Percentiles rank a stretch among this genome's conserved stretches.
Conservation (phyloP, 2,113 vertebrate species). For the Zingel zingel region DNA sequence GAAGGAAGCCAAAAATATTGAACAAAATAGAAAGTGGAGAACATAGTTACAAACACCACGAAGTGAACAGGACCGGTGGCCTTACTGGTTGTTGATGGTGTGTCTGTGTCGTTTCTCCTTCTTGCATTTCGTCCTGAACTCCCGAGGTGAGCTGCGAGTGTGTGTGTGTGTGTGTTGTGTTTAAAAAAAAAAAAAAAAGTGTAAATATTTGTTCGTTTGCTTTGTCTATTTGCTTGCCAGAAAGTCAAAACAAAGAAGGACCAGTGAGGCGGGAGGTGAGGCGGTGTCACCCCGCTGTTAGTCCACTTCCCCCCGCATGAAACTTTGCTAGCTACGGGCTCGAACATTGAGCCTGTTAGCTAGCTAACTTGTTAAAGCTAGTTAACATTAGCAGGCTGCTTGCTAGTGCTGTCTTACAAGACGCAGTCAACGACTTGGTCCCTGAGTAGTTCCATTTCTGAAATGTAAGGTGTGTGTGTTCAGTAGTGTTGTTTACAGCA, state of each 20-base stretch:
- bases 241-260: too few relatives aligned
- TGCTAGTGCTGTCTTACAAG: neutral
- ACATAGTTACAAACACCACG: fast-evolving
- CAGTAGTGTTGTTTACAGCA: neutral
- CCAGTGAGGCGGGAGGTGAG: neutral
- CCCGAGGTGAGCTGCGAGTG: constrained; percentile 3
- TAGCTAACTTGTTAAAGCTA: constrained; percentile 59
- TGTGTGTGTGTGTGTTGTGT: neutral
- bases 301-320: neutral
- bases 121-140: neutral
- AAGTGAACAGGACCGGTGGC: neutral
- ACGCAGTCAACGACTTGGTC: neutral
- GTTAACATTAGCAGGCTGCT: constrained; percentile 22
- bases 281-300: neutral
- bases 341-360: constrained; percentile 32
- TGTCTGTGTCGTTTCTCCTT: neutral
- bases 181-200: neutral
- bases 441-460: fast-evolving
- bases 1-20: neutral
- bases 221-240: neutral
- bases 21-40: neutral
- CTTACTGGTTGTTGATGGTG: neutral
- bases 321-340: constrained; percentile 5
- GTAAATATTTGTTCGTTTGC: neutral
- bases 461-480: neutral